These are phyloP conservation scores for Australoheros facetus DNA, from an alignment of 2,797 vertebrate genomes.

Conservation along the genomic window DNA sequence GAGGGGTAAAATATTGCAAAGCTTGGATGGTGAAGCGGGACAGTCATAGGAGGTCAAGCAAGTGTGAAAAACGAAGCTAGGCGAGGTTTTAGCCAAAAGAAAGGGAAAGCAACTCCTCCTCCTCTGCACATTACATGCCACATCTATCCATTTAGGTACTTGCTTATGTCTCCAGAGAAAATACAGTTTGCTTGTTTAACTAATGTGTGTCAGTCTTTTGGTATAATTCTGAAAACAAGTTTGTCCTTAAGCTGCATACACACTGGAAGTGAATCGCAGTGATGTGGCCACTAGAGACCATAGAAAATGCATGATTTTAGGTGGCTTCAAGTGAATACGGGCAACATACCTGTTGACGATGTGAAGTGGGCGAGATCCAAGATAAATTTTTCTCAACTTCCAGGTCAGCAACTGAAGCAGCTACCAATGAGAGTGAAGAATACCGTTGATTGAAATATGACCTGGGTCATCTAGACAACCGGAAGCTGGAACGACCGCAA, in stretches of 20 bases:
- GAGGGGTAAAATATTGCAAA: constrained; percentile 70
- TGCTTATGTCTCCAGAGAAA: no score
- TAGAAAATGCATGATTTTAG: no score
- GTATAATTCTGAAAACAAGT: not conserved
- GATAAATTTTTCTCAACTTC: no score
- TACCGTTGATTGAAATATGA: no score
- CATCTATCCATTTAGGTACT: constrained; percentile 8
- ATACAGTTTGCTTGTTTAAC: constrained; percentile 5
- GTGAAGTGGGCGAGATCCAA: no score
- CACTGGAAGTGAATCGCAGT: no score
- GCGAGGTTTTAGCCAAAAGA: constrained; percentile 63
- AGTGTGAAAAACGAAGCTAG: constrained; percentile 54
- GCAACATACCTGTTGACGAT: no score
- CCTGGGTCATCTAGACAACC: no score
- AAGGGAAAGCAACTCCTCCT: constrained; percentile 20
- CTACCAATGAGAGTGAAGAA: not conserved
- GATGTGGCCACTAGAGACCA: no score
- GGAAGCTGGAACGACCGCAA: no score
- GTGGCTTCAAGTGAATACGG: no score
- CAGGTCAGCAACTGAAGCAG: no score
- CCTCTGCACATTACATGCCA: constrained; percentile 27
- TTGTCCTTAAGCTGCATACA: not conserved
- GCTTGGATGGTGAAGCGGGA: constrained; percentile 58
- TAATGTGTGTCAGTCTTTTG: not conserved
- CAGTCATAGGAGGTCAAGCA: constrained; percentile 64